Percentiles rank a stretch among this genome's conserved stretches.
phyloP scores from a whole-genome alignment of 2,113 vertebrate species.

The Sisor rabdophorus region DNA sequence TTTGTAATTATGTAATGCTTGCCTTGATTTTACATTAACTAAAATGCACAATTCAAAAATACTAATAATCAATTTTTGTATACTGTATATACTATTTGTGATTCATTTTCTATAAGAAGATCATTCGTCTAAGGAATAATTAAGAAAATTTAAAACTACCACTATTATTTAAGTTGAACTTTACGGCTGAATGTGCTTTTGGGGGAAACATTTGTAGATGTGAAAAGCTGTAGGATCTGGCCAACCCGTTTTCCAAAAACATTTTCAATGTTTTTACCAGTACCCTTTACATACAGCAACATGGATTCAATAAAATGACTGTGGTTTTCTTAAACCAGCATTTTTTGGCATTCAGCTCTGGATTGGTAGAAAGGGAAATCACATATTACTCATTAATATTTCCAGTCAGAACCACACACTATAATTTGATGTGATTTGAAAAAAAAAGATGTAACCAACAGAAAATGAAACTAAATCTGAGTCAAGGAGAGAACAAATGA shows the following conservation, averaged over 20 bases:
- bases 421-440: conserved; percentile 2
- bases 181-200: not conserved
- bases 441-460: not conserved
- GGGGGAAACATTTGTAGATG: not conserved
- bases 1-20: conserved; percentile 54
- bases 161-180: not conserved
- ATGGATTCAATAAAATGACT: conserved; percentile 31
- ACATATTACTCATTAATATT: conserved; percentile 15
- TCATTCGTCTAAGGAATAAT: conserved; percentile 11
- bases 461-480: not conserved
- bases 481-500: conserved; percentile 1
- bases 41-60: conserved; percentile 50
- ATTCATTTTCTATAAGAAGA: conserved; percentile 3
- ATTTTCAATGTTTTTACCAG: conserved; percentile 11
- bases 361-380: conserved; percentile 4
- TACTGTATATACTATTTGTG: not conserved
- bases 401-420: conserved; percentile 13
- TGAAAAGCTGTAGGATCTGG: not conserved
- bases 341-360: conserved; percentile 22
- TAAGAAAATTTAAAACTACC: not conserved
- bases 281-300: conserved; percentile 21
- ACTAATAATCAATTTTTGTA: conserved; percentile 44
- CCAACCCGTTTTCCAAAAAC: not conserved
- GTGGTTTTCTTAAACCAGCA: conserved; percentile 11
- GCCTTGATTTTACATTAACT: conserved; percentile 48